Base-by-base conservation (phyloP, 2,888 invertebrate species). In the Thalpophila matura region DNA sequence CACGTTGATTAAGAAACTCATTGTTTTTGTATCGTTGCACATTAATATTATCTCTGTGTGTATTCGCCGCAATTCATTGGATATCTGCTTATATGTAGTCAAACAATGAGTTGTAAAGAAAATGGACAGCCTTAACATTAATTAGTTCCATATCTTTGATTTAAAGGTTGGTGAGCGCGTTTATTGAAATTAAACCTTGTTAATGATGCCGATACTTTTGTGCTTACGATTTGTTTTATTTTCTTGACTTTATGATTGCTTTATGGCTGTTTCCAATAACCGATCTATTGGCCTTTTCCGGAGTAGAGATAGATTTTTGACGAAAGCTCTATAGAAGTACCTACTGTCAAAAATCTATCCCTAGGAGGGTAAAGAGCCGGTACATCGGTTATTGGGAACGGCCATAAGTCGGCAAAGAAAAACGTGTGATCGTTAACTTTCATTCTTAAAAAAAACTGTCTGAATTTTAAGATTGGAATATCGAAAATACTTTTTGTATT, bases 21-120 rank as follows among this genome's bases (percentile, higher is more conserved):
- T 79, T 79, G 69, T 65, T 66, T 77, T 74, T 70, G 42, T 64
- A 70, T 65, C 46, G 29, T 27, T 58, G 70, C 53, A 67, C 71
- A 80, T 77, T 59, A 49, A 78, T 80, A 58, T 74, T 70, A 67
- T 71, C 73, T 76, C 64, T 69, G 76, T 60, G 62, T 45, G 57
- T 66, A 69, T 74, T 73, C 22, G 54, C 63, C 57, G 66, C 55
- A 62, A 55, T 70, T 55, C 46, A 58, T 51, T 54, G 18, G 35
- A 50, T 66, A 37, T 43, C 58, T 56, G 20, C 58, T 40, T 46
- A 55, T 63, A 66, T 40, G 64, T 54, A 67, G 45, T 46, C 67
- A 77, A 69, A 71, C 59, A 70, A 66, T 64, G 56, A 57, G 49
- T 67, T 59, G 38, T 9, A 50, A 33, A 42, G 49, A 53, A 57